Evolutionary conservation across 2,797 vertebrate genomes (phyloP), one percentile per base, ranked within the genome.

Genomic region (Remorina albescens): DNA sequence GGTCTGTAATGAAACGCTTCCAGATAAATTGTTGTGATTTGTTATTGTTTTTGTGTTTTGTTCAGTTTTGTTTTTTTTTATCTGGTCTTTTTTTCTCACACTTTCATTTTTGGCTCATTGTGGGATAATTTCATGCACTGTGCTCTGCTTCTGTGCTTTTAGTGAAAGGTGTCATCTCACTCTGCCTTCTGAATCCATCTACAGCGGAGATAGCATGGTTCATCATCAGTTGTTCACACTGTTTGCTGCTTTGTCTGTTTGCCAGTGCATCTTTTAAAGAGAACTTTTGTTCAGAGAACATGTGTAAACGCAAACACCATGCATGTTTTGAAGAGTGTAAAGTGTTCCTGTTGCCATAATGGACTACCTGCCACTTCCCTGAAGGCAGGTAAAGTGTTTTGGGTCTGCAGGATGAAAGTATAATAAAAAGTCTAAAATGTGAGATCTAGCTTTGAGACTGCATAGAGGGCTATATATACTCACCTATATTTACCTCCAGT

Each of bases 191-290:
- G 13, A 51, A 63, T 60, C 30, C n/a, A 56, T 72, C 47, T 32
- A 4, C 54, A 28, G 37, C 30, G 34, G 7, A 6, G 28, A 53
- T 26, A 53, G 34, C 13, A 37, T 70, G 67, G 68, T 44, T 49
- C 47, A 19, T 12, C 81, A 65, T 71, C 54, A 39, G 53, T 72
- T 7, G 26, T 58, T 66, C 57, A 26, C 51, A 36, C 6, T 28
- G 25, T 64, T 56, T 70, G 44, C 37, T 75, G 60, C 80, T 82
- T 78, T 80, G 76, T 78, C 65, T 61, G 72, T 65, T n/a, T 68
- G 76, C 72, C 70, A 53, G 30, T n/a, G 0, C 47, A 44, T 62
- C 55, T 59, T n/a, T 66, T 21, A 37, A 78, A 72, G 54, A 72
- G 54, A 50, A 55, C 63, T 55, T 74, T 60, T 67, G 37, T 54